A percentile compares a stretch with the other conserved stretches of the same genome.
Evolutionary conservation across 2,888 invertebrate species (phyloP).

Genomic region (Nephrotoma guestfalica): DNA sequence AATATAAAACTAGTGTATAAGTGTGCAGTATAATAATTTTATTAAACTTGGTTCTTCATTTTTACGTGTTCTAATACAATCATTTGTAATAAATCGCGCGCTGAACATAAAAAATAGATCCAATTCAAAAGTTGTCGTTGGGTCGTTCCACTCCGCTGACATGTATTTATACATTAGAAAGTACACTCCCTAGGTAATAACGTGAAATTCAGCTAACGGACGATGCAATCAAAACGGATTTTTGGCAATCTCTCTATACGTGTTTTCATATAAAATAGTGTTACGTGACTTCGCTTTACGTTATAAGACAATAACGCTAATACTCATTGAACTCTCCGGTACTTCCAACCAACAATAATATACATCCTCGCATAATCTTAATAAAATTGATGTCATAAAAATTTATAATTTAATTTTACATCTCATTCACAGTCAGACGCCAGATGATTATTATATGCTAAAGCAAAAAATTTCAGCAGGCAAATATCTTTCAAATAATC

Average conservation of each 20-base stretch:
- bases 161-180: not conserved
- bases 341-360: not conserved
- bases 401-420: not conserved
- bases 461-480: not conserved
- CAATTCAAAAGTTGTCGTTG: not conserved
- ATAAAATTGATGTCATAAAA: not conserved
- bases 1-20: not conserved
- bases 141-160: not conserved
- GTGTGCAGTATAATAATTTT: not conserved
- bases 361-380: not conserved
- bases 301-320: not conserved
- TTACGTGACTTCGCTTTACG: not conserved
- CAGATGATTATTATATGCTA: not conserved
- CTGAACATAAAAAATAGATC: not conserved
- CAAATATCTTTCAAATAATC: not conserved
- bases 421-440: not conserved
- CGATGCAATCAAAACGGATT: not conserved
- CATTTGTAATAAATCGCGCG: not conserved
- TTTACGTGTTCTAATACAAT: not conserved
- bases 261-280: not conserved
- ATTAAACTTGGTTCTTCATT: not conserved
- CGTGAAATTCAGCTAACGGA: not conserved
- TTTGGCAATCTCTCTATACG: not conserved
- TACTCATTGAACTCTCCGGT: not conserved
- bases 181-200: not conserved